phyloP scores from a whole-genome alignment of 2,113 vertebrate species.

The Grantiella picta region DNA sequence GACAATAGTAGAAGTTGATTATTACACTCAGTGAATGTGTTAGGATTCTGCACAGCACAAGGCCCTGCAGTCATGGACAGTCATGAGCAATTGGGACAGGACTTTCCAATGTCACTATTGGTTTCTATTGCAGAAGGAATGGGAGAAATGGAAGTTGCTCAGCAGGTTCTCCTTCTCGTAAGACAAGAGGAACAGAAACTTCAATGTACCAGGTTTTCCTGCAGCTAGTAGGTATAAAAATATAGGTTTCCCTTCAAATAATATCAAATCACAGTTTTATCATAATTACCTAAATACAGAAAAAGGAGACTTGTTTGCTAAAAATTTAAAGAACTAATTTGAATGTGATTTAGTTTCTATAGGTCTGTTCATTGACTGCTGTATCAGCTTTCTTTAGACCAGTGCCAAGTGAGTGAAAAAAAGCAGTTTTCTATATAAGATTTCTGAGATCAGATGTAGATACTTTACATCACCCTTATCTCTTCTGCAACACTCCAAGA shows the following conservation, averaged over 20 bases:
- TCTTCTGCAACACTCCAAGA: not conserved
- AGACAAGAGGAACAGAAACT: not conserved
- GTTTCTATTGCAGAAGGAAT: not conserved
- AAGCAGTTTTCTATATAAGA: not conserved
- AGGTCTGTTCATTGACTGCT: not conserved
- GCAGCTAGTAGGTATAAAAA: not conserved
- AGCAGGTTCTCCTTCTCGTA: not conserved
- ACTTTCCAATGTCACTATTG: not conserved
- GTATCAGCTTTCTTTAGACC: not conserved
- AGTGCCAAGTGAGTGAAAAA: not conserved
- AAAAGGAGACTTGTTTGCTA: not conserved
- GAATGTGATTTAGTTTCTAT: not conserved
- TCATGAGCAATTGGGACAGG: not conserved
- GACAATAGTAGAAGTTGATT: not conserved
- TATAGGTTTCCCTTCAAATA: not conserved
- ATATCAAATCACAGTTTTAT: not conserved
- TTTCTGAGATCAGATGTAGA: not conserved
- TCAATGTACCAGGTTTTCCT: not conserved
- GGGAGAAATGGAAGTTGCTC: not conserved
- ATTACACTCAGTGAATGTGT: not conserved
- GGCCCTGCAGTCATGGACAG: not conserved
- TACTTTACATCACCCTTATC: not conserved
- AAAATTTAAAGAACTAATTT: not conserved
- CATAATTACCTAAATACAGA: not conserved
- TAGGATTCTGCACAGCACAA: not conserved